Conservation (phyloP, 2,797 vertebrate genomes). For the Pitangus sulphuratus region DNA sequence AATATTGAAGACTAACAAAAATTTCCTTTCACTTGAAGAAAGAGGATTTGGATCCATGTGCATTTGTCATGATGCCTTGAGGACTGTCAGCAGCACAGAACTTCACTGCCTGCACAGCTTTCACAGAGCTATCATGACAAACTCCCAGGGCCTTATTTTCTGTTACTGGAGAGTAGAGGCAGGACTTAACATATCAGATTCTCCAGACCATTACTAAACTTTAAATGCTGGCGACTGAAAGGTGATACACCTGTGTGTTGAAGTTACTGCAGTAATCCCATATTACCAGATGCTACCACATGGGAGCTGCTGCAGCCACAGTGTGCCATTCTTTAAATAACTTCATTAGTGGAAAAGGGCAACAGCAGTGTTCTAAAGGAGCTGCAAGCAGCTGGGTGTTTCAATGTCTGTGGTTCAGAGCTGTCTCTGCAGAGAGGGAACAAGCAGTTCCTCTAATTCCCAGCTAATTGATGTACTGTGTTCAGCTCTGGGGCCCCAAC, state of each 20-base stretch:
- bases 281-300: background rate
- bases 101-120: slow-evolving; percentile 75
- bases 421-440: background rate
- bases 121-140: slow-evolving; percentile 71
- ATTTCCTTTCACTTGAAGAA: slow-evolving; percentile 50
- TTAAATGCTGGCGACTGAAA: background rate
- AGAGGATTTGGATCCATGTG: slow-evolving; percentile 61
- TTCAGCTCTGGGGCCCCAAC: background rate
- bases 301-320: background rate
- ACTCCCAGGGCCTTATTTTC: background rate
- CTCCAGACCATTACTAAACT: background rate
- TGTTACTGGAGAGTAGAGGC: background rate
- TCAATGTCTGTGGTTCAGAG: background rate
- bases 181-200: background rate
- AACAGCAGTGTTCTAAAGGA: background rate
- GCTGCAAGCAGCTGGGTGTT: background rate
- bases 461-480: fast-evolving
- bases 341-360: background rate
- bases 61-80: slow-evolving; percentile 76
- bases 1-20: background rate
- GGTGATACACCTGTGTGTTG: background rate
- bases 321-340: background rate
- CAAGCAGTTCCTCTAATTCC: background rate
- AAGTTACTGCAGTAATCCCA: background rate
- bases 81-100: slow-evolving; percentile 63